These are phyloP conservation scores for Thalassophryne amazonica DNA, from an alignment of 2,797 vertebrate genomes.

Conservation along the genomic window DNA sequence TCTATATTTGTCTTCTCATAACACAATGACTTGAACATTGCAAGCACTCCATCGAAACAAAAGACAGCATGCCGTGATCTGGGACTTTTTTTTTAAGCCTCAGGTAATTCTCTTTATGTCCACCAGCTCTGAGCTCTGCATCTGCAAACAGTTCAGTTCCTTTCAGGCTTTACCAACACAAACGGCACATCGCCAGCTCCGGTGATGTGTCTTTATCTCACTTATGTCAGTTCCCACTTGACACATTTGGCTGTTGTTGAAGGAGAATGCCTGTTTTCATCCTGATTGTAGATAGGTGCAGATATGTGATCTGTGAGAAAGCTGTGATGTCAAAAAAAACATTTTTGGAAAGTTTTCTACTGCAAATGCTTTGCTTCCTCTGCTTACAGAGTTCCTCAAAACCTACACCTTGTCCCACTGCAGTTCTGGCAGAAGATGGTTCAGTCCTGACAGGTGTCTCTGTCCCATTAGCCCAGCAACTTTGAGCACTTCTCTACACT, in stretches of 20 bases:
- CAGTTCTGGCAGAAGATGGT: too few species aligned
- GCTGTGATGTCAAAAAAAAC: not conserved
- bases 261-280: conserved; percentile 1
- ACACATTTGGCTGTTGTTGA: too few species aligned
- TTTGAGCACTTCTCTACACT: too few species aligned
- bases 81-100: conserved; percentile 33
- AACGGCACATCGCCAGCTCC: not conserved
- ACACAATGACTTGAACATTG: conserved; percentile 39
- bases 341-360: too few species aligned
- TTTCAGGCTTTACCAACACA: not conserved
- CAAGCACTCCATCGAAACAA: conserved; percentile 33
- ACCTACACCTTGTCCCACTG: too few species aligned
- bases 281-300: not conserved
- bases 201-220: conserved; percentile 12
- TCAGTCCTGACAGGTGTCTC: too few species aligned
- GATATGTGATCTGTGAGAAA: not conserved
- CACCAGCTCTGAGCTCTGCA: conserved; percentile 11
- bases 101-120: conserved; percentile 31
- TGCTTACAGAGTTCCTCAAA: too few species aligned
- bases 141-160: conserved; percentile 12
- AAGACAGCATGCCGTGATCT: conserved; percentile 28
- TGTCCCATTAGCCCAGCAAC: too few species aligned
- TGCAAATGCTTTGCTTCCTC: too few species aligned
- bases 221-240: not conserved
- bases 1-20: conserved; percentile 37